Evolutionary conservation across 2,797 vertebrate genomes (phyloP).

Genomic region (Cirrhinus mrigala): DNA sequence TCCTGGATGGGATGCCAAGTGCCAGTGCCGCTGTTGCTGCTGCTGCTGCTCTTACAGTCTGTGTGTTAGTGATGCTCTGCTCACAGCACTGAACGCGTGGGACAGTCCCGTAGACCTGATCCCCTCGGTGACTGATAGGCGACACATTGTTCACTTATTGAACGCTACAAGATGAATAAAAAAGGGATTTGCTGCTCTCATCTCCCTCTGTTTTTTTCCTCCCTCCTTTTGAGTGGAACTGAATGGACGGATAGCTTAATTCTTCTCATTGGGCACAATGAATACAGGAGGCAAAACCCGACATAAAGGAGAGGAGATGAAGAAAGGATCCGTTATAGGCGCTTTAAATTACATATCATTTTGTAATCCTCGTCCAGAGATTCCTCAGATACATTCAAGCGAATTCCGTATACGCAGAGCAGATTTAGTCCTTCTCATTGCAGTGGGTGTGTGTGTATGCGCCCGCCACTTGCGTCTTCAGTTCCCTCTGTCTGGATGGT

Average conservation of each 20-base stretch:
- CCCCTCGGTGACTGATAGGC: constrained; percentile 90
- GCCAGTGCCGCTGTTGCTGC: constrained; percentile 47
- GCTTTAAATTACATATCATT: constrained; percentile 71
- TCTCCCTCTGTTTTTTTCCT: constrained; percentile 83
- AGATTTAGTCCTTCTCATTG: constrained; percentile 67
- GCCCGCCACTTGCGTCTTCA: constrained; percentile 65
- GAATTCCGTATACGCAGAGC: constrained; percentile 63
- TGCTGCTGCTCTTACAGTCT: constrained; percentile 77
- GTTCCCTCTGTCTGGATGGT: constrained; percentile 66
- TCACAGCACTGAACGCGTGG: constrained; percentile 84
- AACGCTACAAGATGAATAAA: constrained; percentile 88
- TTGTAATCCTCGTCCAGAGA: constrained; percentile 73
- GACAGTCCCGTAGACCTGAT: constrained; percentile 86
- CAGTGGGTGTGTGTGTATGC: constrained; percentile 70
- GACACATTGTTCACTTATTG: constrained; percentile 91
- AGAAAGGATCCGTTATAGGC: constrained; percentile 67
- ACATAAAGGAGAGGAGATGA: constrained; percentile 60
- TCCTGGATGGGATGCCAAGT: constrained; percentile 74
- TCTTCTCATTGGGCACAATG: constrained; percentile 85
- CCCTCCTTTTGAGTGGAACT: constrained; percentile 81
- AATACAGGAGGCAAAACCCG: constrained; percentile 82
- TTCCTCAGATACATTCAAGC: constrained; percentile 63
- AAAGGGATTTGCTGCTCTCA: constrained; percentile 91
- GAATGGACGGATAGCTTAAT: constrained; percentile 87
- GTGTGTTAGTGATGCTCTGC: constrained; percentile 83